These are phyloP conservation scores for Sarotherodon lohbergeri DNA, from an alignment of 2,113 vertebrate genomes.

Conservation along the genomic window DNA sequence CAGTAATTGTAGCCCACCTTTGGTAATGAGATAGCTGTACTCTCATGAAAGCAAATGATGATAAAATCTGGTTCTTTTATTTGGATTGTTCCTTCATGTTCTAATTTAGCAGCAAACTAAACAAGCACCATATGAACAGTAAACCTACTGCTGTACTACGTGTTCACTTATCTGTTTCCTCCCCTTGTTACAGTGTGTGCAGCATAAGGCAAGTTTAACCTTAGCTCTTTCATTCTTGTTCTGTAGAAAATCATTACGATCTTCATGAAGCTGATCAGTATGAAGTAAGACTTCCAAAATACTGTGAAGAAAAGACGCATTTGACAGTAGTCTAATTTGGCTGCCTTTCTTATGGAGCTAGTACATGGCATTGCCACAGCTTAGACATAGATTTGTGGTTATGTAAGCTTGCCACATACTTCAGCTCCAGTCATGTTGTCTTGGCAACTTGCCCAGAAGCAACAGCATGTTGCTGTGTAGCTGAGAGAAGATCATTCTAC, in stretches of 20 bases:
- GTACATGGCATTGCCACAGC: constrained; percentile 8
- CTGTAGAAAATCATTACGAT: not conserved
- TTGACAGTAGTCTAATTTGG: not conserved
- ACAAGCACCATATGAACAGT: not conserved
- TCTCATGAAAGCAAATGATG: not conserved
- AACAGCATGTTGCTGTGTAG: constrained; percentile 6
- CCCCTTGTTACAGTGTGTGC: not conserved
- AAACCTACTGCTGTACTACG: too few species aligned
- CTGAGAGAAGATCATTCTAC: not conserved
- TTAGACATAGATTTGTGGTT: constrained; percentile 27
- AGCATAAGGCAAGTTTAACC: not conserved
- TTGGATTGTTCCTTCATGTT: not conserved
- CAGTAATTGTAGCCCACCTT: not conserved
- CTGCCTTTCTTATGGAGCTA: not conserved
- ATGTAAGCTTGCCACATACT: constrained; percentile 6
- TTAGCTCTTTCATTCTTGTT: not conserved
- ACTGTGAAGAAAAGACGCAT: not conserved
- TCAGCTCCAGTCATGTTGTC: constrained; percentile 15
- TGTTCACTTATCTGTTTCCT: not conserved
- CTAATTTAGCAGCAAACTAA: not conserved
- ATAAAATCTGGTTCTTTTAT: not conserved
- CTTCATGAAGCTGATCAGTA: not conserved
- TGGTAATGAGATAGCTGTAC: not conserved
- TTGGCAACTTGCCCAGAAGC: constrained; percentile 43
- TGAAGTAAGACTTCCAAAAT: not conserved